These are phyloP conservation scores for Eleutherodactylus coqui DNA, from an alignment of 2,797 vertebrate species.

Conservation along the genomic window DNA sequence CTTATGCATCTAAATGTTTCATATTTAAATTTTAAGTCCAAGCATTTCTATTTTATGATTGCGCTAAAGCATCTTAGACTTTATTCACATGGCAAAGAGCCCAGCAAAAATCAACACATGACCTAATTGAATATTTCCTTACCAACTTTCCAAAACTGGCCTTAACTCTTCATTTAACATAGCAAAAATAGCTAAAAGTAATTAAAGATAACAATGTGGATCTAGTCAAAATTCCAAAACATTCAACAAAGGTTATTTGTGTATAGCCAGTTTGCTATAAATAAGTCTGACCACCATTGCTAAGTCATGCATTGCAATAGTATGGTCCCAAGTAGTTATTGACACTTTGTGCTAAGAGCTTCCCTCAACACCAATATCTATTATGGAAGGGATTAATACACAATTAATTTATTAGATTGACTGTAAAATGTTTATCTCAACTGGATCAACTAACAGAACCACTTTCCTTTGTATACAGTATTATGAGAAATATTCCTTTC, in stretches of 20 bases:
- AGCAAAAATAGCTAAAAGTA: constrained; percentile 15
- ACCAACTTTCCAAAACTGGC: neutral
- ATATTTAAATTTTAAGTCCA: constrained; percentile 28
- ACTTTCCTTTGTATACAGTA: too few species aligned
- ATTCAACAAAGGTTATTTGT: neutral
- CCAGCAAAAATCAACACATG: constrained; percentile 41
- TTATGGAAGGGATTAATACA: too few species aligned
- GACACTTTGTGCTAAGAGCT: too few species aligned
- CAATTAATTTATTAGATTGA: too few species aligned
- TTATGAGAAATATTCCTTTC: too few species aligned
- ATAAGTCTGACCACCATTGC: neutral
- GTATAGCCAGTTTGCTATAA: constrained; percentile 8
- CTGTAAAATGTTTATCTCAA: too few species aligned
- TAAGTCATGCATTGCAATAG: neutral
- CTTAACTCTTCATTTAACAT: neutral
- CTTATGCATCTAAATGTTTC: constrained; percentile 29
- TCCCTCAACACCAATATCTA: too few species aligned
- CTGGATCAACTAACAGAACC: too few species aligned
- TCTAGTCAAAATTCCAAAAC: constrained; percentile 3
- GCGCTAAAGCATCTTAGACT: constrained; percentile 12
- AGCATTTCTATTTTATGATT: constrained; percentile 37
- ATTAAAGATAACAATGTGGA: neutral
- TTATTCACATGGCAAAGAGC: constrained; percentile 34
- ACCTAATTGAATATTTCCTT: constrained; percentile 31
- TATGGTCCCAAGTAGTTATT: too few species aligned